Evolutionary conservation across 1,140 invertebrate species (phyloP).

Genomic region (Mamestra configurata): DNA sequence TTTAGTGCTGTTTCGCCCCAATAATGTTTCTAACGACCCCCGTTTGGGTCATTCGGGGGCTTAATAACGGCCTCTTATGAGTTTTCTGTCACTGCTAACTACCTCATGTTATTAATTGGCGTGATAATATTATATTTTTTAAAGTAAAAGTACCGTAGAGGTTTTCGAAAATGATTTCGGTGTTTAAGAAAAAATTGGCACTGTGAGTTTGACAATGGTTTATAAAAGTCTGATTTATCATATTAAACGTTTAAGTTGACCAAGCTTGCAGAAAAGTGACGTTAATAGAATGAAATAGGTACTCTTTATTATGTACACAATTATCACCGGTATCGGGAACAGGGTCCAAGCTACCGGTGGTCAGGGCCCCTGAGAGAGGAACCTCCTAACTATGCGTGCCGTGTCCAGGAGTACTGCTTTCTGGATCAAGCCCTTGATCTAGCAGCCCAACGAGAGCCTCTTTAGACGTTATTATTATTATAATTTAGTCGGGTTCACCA

Average conservation of each 20-base stretch:
- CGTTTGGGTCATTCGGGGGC: conserved; percentile 64
- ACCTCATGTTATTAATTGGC: conserved; percentile 72
- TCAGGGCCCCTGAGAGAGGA: too few relatives aligned
- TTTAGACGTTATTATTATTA: too few relatives aligned
- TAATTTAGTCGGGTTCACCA: background rate
- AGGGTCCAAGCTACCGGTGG: too few relatives aligned
- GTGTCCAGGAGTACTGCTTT: too few relatives aligned
- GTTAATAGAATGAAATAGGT: too few relatives aligned
- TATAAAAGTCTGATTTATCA: background rate
- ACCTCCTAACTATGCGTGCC: too few relatives aligned
- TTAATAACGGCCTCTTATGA: conserved; percentile 76
- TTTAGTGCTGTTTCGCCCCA: conserved; percentile 64
- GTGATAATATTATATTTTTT: conserved; percentile 58
- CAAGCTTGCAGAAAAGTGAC: too few relatives aligned
- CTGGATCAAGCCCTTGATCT: too few relatives aligned
- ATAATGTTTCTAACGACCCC: conserved; percentile 70
- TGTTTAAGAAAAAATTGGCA: background rate
- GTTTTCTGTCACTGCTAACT: conserved; percentile 71
- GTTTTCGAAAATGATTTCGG: background rate
- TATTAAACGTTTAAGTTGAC: too few relatives aligned
- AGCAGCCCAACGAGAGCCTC: too few relatives aligned
- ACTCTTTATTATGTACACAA: too few relatives aligned
- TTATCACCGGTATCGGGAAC: too few relatives aligned
- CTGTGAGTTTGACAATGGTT: background rate
- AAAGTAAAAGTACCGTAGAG: background rate